phyloP scores from a whole-genome alignment of 2,888 invertebrate genomes.

The Epirrita christyi region DNA sequence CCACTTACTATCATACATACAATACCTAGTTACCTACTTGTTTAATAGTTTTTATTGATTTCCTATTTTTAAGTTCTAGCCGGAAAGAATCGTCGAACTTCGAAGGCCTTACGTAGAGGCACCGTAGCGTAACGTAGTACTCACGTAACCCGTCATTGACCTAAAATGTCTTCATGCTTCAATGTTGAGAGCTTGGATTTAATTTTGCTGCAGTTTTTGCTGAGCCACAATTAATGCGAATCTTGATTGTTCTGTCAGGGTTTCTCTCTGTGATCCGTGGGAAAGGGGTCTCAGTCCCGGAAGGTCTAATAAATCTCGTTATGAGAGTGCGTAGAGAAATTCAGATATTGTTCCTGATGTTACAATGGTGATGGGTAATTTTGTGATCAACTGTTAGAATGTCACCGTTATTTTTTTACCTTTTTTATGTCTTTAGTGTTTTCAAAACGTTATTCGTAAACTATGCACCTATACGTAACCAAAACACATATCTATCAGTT shows the following conservation, averaged over 20 bases:
- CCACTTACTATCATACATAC: background rate
- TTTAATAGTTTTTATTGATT: background rate
- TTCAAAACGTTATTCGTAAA: too few species aligned
- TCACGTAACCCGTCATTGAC: slow-evolving; percentile 29
- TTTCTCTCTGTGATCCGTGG: slow-evolving; percentile 45
- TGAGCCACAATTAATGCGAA: slow-evolving; percentile 43
- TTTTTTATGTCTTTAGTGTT: too few species aligned
- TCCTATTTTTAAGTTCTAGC: background rate
- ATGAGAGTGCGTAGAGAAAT: slow-evolving; percentile 49
- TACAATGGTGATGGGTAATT: slow-evolving; percentile 20
- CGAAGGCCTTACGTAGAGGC: slow-evolving; percentile 12
- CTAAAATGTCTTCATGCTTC: slow-evolving; percentile 27
- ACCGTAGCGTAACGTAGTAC: slow-evolving; percentile 15
- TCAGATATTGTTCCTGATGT: slow-evolving; percentile 34
- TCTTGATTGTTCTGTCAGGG: slow-evolving; percentile 59
- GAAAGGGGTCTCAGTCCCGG: slow-evolving; percentile 62
- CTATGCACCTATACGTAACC: too few species aligned
- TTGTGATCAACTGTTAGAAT: slow-evolving; percentile 13
- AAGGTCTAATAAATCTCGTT: slow-evolving; percentile 50
- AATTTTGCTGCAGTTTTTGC: slow-evolving; percentile 48
- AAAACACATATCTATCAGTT: background rate
- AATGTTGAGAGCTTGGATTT: slow-evolving; percentile 41
- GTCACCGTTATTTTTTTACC: background rate
- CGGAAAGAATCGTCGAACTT: background rate
- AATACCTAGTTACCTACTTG: background rate